Conservation (phyloP, 1,140 invertebrate species). For the Prorops nasuta region DNA sequence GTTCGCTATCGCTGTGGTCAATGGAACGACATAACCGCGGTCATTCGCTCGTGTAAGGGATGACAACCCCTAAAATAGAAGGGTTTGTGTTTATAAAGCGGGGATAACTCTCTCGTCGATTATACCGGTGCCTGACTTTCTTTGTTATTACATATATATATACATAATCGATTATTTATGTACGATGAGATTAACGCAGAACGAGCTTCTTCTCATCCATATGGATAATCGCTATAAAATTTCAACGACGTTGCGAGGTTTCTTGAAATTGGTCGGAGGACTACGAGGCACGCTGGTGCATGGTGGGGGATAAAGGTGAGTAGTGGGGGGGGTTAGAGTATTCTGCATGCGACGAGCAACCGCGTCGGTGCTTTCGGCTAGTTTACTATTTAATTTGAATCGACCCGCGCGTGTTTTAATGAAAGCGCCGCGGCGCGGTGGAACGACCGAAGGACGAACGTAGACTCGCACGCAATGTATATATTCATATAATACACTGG, state of each 20-base stretch:
- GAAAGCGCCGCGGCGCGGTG: slow-evolving; percentile 35
- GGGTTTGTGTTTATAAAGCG: background rate
- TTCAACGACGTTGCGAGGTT: too few relatives aligned
- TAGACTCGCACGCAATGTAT: background rate
- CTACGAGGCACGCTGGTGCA: too few relatives aligned
- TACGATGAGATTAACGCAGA: too few relatives aligned
- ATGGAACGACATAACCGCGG: background rate
- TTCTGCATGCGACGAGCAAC: too few relatives aligned
- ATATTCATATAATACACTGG: slow-evolving; percentile 2
- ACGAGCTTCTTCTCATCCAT: too few relatives aligned
- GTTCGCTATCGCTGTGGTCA: background rate
- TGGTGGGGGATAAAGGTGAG: too few relatives aligned
- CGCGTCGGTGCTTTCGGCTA: slow-evolving; percentile 23
- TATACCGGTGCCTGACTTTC: too few relatives aligned
- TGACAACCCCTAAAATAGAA: background rate
- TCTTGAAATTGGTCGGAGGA: too few relatives aligned
- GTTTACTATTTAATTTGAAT: slow-evolving; percentile 50
- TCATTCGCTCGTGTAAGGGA: background rate
- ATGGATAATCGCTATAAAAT: too few relatives aligned
- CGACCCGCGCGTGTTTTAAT: slow-evolving; percentile 42
- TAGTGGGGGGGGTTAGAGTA: too few relatives aligned
- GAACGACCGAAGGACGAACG: slow-evolving; percentile 5
- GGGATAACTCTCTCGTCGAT: background rate
- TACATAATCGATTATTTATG: too few relatives aligned
- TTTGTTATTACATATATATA: too few relatives aligned